These are phyloP conservation scores for Myotis pilosus DNA, from an alignment of 2,797 vertebrate species.

Conservation along the genomic window DNA sequence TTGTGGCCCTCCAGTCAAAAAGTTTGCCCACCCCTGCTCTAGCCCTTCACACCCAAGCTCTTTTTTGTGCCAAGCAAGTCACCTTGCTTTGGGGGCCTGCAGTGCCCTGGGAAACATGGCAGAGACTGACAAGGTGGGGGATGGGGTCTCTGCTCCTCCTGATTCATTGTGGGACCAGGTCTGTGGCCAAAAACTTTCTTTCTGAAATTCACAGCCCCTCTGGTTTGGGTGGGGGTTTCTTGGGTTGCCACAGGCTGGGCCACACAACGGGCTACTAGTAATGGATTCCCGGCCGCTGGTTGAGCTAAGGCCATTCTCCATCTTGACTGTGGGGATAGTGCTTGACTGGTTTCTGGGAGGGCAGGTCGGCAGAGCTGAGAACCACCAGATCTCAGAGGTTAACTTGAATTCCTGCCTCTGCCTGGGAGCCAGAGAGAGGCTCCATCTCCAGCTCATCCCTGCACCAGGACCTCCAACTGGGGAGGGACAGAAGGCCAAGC, in stretches of 20 bases:
- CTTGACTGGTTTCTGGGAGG: not conserved
- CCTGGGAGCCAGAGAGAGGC: not conserved
- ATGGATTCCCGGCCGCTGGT: not conserved
- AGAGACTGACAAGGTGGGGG: not conserved
- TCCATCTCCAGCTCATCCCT: not conserved
- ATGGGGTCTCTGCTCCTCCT: not conserved
- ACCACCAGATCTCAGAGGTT: not conserved
- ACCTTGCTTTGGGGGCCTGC: not conserved
- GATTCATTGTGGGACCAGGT: constrained; percentile 35
- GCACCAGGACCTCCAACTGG: not conserved
- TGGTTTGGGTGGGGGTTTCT: not conserved
- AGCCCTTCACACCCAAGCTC: not conserved
- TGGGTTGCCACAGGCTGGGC: not conserved
- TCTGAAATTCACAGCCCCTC: not conserved
- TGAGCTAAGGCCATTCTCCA: not conserved
- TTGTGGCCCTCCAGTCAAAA: no score
- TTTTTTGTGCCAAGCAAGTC: not conserved
- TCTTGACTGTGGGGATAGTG: not conserved
- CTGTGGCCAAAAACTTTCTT: constrained; percentile 26
- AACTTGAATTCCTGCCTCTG: not conserved
- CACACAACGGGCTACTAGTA: not conserved
- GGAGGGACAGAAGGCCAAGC: not conserved
- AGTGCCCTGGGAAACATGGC: not conserved
- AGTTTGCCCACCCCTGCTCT: no score
- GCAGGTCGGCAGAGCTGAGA: not conserved